Evolutionary conservation across 2,888 invertebrate genomes (phyloP).

Genomic region (Ophion obscuratus): DNA sequence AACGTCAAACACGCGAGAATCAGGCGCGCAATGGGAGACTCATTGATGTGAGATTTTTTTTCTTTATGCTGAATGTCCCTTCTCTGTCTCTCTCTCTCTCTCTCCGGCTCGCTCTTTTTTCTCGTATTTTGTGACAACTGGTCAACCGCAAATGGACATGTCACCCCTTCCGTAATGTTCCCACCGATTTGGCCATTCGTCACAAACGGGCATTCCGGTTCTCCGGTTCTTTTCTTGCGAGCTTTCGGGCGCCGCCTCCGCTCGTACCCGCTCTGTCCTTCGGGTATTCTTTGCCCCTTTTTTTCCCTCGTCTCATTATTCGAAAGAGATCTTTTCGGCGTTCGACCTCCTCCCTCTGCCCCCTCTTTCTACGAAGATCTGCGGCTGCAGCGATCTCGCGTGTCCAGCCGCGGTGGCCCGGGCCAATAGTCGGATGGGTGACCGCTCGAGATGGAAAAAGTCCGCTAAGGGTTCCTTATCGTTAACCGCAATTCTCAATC

Average conservation of each 20-base stretch:
- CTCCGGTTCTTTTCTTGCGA: conserved; percentile 64
- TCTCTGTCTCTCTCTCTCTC: conserved; percentile 56
- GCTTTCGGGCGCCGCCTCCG: conserved; percentile 63
- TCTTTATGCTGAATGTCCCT: background rate
- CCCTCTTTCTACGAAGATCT: background rate
- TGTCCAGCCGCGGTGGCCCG: background rate
- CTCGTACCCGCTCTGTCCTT: conserved; percentile 58
- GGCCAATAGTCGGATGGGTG: background rate
- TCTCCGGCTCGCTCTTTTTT: conserved; percentile 36
- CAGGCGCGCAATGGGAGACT: conserved; percentile 19
- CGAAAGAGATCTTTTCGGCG: conserved; percentile 69
- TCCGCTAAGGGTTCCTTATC: background rate
- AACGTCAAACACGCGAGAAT: background rate
- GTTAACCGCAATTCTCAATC: conserved; percentile 42
- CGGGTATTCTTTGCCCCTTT: conserved; percentile 70
- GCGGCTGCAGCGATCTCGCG: background rate
- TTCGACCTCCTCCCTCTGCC: background rate
- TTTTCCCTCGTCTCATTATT: conserved; percentile 74
- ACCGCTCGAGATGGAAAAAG: background rate
- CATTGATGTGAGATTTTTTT: conserved; percentile 7
- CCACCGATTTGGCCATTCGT: conserved; percentile 76
- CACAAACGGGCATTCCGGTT: conserved; percentile 58
- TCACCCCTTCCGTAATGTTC: conserved; percentile 81
- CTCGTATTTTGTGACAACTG: conserved; percentile 74
- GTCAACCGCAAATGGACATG: conserved; percentile 84